Evolutionary conservation across 2,113 vertebrate genomes (phyloP).

Genomic region (Nematolebias whitei): DNA sequence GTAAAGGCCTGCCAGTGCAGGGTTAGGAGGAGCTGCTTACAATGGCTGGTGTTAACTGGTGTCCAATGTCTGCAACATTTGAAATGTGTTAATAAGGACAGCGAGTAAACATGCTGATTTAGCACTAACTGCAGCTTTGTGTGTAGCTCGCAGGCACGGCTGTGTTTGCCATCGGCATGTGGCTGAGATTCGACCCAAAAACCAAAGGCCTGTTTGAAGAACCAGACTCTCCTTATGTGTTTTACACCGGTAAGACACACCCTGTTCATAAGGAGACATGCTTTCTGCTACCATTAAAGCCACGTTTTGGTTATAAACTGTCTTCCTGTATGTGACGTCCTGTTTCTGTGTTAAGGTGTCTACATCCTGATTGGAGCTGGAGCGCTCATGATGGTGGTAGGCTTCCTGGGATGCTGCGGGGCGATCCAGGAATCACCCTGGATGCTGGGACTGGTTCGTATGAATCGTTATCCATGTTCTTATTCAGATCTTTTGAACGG

Average conservation of each 20-base stretch:
- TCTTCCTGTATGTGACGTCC: constrained; percentile 1
- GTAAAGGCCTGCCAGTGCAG: background rate
- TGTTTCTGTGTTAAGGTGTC: constrained; percentile 80
- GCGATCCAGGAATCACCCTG: constrained; percentile 94
- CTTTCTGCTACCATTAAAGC: background rate
- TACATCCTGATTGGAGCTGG: constrained; percentile 94
- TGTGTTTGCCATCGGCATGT: constrained; percentile 67
- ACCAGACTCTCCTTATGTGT: constrained; percentile 59
- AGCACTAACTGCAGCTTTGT: background rate
- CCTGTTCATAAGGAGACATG: background rate
- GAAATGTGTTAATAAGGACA: background rate
- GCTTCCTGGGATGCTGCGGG: constrained; percentile 96
- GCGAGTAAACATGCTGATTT: background rate
- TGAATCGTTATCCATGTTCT: constrained; percentile 5
- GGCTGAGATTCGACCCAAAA: constrained; percentile 66
- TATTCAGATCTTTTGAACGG: background rate
- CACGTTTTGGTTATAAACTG: background rate
- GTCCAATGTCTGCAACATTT: background rate
- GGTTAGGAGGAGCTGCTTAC: constrained; percentile 11
- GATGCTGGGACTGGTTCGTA: constrained; percentile 95
- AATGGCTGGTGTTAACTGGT: constrained; percentile 13
- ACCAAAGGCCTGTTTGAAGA: constrained; percentile 73
- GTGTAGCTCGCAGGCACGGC: constrained; percentile 70
- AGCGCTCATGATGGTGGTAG: constrained; percentile 96
- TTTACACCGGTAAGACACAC: constrained; percentile 64